Percentiles rank a stretch among this genome's conserved stretches.
Evolutionary conservation across 1,140 invertebrate genomes (phyloP).

Genomic region (Lithobius niger): DNA sequence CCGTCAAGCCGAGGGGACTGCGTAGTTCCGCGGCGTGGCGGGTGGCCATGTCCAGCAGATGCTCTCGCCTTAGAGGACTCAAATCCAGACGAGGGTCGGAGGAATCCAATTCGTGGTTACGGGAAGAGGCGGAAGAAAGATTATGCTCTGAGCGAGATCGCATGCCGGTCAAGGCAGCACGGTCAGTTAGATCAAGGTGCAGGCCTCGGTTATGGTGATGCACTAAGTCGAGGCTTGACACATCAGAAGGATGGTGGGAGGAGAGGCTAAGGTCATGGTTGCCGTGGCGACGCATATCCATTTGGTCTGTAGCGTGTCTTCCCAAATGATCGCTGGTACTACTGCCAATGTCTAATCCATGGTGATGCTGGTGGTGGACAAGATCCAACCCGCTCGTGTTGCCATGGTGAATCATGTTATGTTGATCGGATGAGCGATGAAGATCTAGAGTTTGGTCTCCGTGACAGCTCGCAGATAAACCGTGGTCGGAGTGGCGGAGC

Average conservation of each 20-base stretch:
- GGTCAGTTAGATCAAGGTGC: background rate
- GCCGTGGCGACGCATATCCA: background rate
- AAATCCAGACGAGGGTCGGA: background rate
- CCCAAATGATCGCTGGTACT: background rate
- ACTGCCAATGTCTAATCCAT: background rate
- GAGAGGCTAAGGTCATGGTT: background rate
- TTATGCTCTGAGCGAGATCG: background rate
- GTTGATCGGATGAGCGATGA: background rate
- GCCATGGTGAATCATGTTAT: background rate
- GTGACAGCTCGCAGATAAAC: background rate
- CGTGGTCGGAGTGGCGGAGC: background rate
- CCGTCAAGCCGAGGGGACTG: background rate
- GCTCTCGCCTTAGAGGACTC: background rate
- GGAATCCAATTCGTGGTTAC: background rate
- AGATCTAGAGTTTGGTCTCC: background rate
- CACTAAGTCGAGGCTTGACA: background rate
- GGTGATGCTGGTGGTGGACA: background rate
- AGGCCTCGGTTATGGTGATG: background rate
- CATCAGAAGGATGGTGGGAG: no score
- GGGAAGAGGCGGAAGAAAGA: background rate
- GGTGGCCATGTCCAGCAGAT: background rate
- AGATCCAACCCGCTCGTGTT: background rate
- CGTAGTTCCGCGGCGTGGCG: background rate
- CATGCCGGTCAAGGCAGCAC: background rate
- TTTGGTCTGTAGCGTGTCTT: background rate